phyloP scores from a whole-genome alignment of 1,140 invertebrate genomes.

The Melanaphis sacchari region DNA sequence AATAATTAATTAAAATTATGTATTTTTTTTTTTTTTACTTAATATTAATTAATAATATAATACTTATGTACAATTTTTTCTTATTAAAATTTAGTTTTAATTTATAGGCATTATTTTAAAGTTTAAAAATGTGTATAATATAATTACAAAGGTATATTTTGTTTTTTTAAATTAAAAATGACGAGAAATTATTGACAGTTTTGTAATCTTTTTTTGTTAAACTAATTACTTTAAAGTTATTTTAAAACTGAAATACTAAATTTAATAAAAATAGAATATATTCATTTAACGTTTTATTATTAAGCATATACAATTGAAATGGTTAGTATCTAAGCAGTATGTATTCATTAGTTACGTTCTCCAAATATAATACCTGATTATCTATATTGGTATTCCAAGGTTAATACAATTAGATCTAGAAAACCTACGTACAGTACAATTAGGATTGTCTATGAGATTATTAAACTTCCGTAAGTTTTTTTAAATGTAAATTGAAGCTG shows the following conservation, averaged over 20 bases:
- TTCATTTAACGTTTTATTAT: background rate
- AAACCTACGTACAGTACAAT: background rate
- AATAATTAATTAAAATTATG: background rate
- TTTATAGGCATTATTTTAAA: no score
- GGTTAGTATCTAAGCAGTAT: background rate
- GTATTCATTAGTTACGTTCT: background rate
- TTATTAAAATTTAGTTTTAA: no score
- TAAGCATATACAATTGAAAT: conserved; percentile 5
- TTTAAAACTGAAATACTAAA: background rate
- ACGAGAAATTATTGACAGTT: background rate
- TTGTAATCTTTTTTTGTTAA: background rate
- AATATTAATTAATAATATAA: background rate
- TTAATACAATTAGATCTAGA: background rate
- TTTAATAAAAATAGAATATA: background rate
- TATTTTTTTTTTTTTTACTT: no score
- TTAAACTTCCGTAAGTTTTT: background rate
- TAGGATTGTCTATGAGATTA: background rate
- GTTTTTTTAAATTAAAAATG: background rate
- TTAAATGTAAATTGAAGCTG: background rate
- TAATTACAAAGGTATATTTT: background rate
- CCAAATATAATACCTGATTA: conserved; percentile 9
- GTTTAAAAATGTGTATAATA: no score
- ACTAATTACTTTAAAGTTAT: background rate
- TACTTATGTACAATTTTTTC: background rate
- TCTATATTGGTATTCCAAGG: background rate